Percentiles rank a stretch among this genome's conserved stretches.
phyloP scores from a whole-genome alignment of 2,797 vertebrate genomes.

The Lates japonicus region DNA sequence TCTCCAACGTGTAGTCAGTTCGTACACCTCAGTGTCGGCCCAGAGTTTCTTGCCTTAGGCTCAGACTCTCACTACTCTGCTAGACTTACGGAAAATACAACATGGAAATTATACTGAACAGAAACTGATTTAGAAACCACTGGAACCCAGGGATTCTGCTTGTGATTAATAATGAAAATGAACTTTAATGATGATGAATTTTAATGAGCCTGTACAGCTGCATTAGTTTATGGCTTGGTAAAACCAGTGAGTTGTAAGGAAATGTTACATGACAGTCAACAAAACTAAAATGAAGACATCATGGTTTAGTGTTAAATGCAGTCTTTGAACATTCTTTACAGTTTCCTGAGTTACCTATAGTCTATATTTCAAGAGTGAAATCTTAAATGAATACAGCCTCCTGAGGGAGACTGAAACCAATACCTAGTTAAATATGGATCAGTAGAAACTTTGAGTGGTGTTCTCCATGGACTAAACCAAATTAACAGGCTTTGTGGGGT shows the following conservation, averaged over 20 bases:
- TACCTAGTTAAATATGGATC: slow-evolving; percentile 77
- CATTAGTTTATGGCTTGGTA: neutral
- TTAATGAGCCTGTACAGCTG: neutral
- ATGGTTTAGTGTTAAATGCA: neutral
- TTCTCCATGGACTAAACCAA: slow-evolving; percentile 66
- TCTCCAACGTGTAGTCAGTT: slow-evolving; percentile 27
- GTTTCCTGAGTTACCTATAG: slow-evolving; percentile 9
- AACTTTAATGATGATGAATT: neutral
- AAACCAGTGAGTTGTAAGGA: neutral
- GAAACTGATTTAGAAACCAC: neutral
- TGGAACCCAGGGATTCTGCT: neutral
- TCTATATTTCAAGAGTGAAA: slow-evolving; percentile 22
- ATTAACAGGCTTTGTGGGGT: slow-evolving; percentile 67
- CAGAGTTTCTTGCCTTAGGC: slow-evolving; percentile 34
- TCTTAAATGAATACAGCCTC: slow-evolving; percentile 57
- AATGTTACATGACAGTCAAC: neutral
- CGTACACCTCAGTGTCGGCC: slow-evolving; percentile 15
- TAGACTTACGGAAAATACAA: slow-evolving; percentile 9
- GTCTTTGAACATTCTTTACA: slow-evolving; percentile 11
- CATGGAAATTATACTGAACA: slow-evolving; percentile 8
- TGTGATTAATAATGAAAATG: neutral
- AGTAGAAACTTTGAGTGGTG: slow-evolving; percentile 72
- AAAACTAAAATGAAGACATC: slow-evolving; percentile 15
- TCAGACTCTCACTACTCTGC: slow-evolving; percentile 25
- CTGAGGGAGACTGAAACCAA: slow-evolving; percentile 69